phyloP scores from a whole-genome alignment of 2,797 vertebrate species.

The Sciaenops ocellatus region DNA sequence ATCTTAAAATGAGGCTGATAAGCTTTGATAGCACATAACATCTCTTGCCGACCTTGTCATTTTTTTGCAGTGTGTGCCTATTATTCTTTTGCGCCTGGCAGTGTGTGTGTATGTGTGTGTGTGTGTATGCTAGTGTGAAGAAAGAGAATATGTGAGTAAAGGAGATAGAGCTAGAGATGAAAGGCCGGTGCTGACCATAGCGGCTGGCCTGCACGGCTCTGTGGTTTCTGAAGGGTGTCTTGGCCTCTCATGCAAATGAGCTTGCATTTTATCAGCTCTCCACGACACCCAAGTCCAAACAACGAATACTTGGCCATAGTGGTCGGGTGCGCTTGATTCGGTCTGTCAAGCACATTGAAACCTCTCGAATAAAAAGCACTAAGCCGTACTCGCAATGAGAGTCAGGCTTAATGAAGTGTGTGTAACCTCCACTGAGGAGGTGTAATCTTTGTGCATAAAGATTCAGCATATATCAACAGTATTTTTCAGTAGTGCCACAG shows the following conservation, averaged over 20 bases:
- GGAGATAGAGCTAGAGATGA: constrained; percentile 49
- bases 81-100: constrained; percentile 41
- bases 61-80: constrained; percentile 24
- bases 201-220: constrained; percentile 41
- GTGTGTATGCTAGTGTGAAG: constrained; percentile 8
- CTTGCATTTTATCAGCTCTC: constrained; percentile 62
- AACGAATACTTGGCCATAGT: constrained; percentile 55
- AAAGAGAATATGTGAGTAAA: constrained; percentile 46
- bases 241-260: constrained; percentile 70
- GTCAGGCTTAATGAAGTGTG: constrained; percentile 56
- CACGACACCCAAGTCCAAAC: constrained; percentile 59
- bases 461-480: constrained; percentile 12
- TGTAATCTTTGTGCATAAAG: constrained; percentile 36
- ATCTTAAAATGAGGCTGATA: constrained; percentile 36
- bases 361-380: constrained; percentile 45
- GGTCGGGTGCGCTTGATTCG: constrained; percentile 56
- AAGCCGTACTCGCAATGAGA: constrained; percentile 30
- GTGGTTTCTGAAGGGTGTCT: constrained; percentile 65
- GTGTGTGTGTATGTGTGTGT: constrained; percentile 2
- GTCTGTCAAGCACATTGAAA: constrained; percentile 57
- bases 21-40: constrained; percentile 34
- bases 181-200: constrained; percentile 41
- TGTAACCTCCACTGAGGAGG: constrained; percentile 38
- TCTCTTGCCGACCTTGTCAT: constrained; percentile 19
- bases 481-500: constrained; percentile 20